These are phyloP conservation scores for Enteromius paludinosus DNA, from an alignment of 2,797 vertebrate genomes.

Conservation along the genomic window DNA sequence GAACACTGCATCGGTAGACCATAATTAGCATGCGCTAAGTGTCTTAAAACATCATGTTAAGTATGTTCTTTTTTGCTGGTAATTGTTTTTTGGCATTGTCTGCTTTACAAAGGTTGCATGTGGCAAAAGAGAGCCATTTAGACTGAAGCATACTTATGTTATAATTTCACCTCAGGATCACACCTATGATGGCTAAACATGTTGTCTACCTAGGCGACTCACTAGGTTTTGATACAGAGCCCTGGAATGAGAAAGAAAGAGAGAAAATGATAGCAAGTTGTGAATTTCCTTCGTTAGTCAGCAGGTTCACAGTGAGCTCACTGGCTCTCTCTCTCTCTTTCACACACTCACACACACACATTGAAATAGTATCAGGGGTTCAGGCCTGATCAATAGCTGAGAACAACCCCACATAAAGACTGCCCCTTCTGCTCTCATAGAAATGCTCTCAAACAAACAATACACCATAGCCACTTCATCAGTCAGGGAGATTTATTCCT, in stretches of 20 bases:
- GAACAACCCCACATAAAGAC: conserved; percentile 69
- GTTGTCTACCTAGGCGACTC: neutral
- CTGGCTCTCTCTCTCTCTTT: neutral
- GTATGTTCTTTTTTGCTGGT: neutral
- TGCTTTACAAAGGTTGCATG: neutral
- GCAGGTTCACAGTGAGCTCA: conserved; percentile 54
- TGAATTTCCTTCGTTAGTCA: conserved; percentile 26
- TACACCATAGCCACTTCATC: conserved; percentile 26
- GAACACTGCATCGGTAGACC: too few relatives aligned
- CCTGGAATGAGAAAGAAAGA: neutral
- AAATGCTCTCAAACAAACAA: conserved; percentile 36
- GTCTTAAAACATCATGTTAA: neutral
- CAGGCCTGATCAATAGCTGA: conserved; percentile 71
- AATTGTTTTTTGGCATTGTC: neutral
- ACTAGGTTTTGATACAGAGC: neutral
- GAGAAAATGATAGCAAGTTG: neutral
- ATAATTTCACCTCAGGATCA: neutral
- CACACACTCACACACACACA: conserved; percentile 36
- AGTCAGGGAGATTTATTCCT: conserved; percentile 6
- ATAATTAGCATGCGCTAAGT: neutral
- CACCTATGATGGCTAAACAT: neutral
- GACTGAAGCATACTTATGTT: neutral
- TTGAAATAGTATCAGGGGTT: conserved; percentile 16
- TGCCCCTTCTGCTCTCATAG: conserved; percentile 47
- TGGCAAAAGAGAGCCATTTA: neutral